Percentiles rank a stretch among this genome's conserved stretches.
Evolutionary conservation across 2,888 invertebrate genomes (phyloP).

Genomic region (Cataglyphis albicans): DNA sequence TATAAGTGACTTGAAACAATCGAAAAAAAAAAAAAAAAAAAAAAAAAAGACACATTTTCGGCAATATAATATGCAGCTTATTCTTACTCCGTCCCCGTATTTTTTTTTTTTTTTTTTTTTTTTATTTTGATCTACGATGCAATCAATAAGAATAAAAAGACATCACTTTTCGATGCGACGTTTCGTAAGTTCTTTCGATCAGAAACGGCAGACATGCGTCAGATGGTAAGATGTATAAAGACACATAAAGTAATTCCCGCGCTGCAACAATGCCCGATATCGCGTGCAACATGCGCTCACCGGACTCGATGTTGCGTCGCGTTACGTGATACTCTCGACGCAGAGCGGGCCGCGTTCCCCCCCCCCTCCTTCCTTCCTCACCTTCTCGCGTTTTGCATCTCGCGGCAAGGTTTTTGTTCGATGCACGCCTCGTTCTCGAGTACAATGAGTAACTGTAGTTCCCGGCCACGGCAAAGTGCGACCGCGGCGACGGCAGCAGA

Average conservation of each 20-base stretch:
- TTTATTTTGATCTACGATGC: neutral
- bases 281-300: constrained; percentile 70
- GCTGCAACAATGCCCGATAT: constrained; percentile 69
- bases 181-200: neutral
- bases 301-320: constrained; percentile 58
- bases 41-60: neutral
- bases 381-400: constrained; percentile 45
- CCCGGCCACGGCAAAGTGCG: constrained; percentile 46
- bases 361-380: constrained; percentile 3
- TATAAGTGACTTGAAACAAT: no score
- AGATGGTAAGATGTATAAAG: constrained; percentile 59
- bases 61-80: neutral
- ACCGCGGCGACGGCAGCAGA: constrained; percentile 66
- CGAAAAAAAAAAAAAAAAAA: no score
- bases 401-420: constrained; percentile 61
- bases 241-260: constrained; percentile 62
- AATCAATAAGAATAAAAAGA: neutral
- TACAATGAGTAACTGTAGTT: constrained; percentile 73
- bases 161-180: constrained; percentile 3
- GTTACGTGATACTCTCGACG: constrained; percentile 54
- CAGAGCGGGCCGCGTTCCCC: constrained; percentile 47
- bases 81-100: neutral
- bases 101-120: neutral
- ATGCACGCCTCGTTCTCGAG: constrained; percentile 26
- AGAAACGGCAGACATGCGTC: constrained; percentile 44